Evolutionary conservation across 2,797 vertebrate species (phyloP).

Genomic region (Gymnoscopelus braueri): DNA sequence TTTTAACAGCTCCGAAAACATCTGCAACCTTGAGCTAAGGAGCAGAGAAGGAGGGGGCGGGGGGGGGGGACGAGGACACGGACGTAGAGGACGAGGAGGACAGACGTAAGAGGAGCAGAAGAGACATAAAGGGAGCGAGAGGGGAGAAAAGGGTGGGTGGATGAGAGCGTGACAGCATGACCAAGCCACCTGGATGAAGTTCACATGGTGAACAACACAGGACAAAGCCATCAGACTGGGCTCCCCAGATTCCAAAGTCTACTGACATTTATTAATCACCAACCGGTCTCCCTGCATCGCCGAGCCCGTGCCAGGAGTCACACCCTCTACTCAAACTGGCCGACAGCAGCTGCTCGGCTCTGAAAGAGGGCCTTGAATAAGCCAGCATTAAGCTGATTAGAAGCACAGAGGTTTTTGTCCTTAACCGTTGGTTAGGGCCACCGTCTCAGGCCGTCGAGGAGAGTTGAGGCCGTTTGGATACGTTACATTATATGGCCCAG

Average conservation of each 20-base stretch:
- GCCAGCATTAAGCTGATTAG: slow-evolving; percentile 84
- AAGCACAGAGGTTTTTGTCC: slow-evolving; percentile 81
- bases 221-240: slow-evolving; percentile 89
- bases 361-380: slow-evolving; percentile 93
- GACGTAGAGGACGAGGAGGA: slow-evolving; percentile 23
- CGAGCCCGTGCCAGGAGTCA: slow-evolving; percentile 90
- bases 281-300: slow-evolving; percentile 94
- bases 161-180: slow-evolving; percentile 75
- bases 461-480: slow-evolving; percentile 28
- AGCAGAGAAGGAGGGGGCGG: slow-evolving; percentile 52
- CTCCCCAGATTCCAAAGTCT: slow-evolving; percentile 98
- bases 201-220: slow-evolving; percentile 79
- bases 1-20: slow-evolving; percentile 61
- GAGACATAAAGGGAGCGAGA: slow-evolving; percentile 30
- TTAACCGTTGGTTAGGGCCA: slow-evolving; percentile 74
- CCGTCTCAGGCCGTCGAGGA: slow-evolving; percentile 60
- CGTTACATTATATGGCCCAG: slow-evolving; percentile 45
- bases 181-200: slow-evolving; percentile 86
- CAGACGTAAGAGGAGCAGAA: slow-evolving; percentile 30
- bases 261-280: slow-evolving; percentile 99
- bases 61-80: not conserved
- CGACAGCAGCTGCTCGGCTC: slow-evolving; percentile 90
- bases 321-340: slow-evolving; percentile 91
- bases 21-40: slow-evolving; percentile 68
- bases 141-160: slow-evolving; percentile 36